Percentiles rank a stretch among this genome's conserved stretches.
Conservation (phyloP, 1,140 invertebrate species). For the Drosophila repletoides region DNA sequence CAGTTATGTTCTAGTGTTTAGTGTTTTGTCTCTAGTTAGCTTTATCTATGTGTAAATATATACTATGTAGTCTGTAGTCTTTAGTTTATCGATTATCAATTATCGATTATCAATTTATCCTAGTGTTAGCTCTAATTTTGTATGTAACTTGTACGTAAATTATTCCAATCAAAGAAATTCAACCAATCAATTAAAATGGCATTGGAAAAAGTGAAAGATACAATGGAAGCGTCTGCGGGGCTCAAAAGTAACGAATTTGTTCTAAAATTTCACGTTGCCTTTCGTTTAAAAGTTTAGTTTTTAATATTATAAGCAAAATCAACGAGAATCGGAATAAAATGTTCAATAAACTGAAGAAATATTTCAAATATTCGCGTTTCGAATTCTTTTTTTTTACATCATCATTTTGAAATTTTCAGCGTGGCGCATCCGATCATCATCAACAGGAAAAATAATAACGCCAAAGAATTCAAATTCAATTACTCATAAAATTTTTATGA, state of each 20-base stretch:
- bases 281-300: constrained; percentile 39
- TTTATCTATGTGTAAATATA: constrained; percentile 34
- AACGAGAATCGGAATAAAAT: constrained; percentile 43
- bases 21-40: constrained; percentile 39
- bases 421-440: background rate
- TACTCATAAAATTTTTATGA: constrained; percentile 77
- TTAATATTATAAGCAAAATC: constrained; percentile 45
- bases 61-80: constrained; percentile 14
- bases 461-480: constrained; percentile 54
- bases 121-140: constrained; percentile 53
- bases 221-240: no score
- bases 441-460: constrained; percentile 22
- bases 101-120: constrained; percentile 48
- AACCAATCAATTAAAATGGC: constrained; percentile 8
- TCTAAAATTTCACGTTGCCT: constrained; percentile 45
- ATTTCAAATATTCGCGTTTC: constrained; percentile 62
- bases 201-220: constrained; percentile 5
- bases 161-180: constrained; percentile 60
- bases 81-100: no score
- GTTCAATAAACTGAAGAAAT: constrained; percentile 71
- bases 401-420: constrained; percentile 11
- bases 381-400: constrained; percentile 41
- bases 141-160: constrained; percentile 47
- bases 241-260: constrained; percentile 38
- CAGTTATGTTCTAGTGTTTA: constrained; percentile 68